A percentile compares a stretch with the other conserved stretches of the same genome.
phyloP scores from a whole-genome alignment of 2,888 invertebrate species.

The Hymenopus coronatus region DNA sequence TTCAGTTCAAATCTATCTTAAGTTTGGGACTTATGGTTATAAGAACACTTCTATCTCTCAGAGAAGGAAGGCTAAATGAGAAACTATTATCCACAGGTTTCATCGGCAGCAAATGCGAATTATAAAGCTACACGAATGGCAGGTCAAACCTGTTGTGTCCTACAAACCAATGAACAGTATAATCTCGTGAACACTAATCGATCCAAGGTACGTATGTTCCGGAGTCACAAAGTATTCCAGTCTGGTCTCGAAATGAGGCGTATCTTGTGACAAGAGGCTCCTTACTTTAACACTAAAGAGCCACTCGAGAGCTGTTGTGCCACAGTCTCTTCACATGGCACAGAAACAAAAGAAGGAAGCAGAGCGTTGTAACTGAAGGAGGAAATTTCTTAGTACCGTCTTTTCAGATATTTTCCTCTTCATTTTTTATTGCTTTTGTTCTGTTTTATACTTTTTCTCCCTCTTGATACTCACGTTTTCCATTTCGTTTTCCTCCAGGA shows the following conservation, averaged over 20 bases:
- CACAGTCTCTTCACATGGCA: background rate
- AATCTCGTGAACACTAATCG: background rate
- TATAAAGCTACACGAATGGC: no score
- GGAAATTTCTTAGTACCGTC: background rate
- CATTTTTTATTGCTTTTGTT: no score
- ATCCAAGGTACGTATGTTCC: background rate
- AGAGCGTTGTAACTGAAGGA: background rate
- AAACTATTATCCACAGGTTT: no score
- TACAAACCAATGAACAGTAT: background rate
- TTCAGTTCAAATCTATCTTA: no score
- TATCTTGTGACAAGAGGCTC: background rate
- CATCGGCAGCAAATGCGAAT: no score
- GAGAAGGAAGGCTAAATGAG: no score
- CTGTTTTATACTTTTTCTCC: background rate
- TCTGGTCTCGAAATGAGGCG: background rate
- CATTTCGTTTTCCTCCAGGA: background rate
- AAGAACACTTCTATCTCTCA: no score
- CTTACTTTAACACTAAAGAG: background rate
- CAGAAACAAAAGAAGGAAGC: background rate
- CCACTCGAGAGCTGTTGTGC: background rate
- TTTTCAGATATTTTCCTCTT: background rate
- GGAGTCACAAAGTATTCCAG: background rate
- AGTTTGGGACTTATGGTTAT: no score
- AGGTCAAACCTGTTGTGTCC: background rate
- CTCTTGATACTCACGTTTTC: background rate